Evolutionary conservation across 2,888 invertebrate genomes (phyloP).

Genomic region (Xanthostigma xanthostigma): DNA sequence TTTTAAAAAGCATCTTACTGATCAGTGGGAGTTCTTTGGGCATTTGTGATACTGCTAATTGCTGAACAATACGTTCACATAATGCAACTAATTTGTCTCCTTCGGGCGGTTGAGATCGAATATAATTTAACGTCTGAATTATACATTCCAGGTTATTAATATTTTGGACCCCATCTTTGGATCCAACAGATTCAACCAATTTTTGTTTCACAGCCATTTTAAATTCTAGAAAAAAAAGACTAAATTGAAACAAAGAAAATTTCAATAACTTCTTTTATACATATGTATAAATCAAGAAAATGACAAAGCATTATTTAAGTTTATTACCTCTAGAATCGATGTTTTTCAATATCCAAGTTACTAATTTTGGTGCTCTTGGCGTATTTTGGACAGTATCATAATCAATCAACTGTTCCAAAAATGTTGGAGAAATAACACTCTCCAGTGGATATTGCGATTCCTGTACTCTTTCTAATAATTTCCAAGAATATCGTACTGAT

Average conservation of each 20-base stretch:
- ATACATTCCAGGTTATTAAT: slow-evolving; percentile 30
- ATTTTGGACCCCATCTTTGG: slow-evolving; percentile 26
- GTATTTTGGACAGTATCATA: neutral
- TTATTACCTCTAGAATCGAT: slow-evolving; percentile 3
- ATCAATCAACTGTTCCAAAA: neutral
- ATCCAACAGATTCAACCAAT: slow-evolving; percentile 33
- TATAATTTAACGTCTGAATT: slow-evolving; percentile 33
- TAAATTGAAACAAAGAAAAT: neutral
- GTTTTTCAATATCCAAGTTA: slow-evolving; percentile 4
- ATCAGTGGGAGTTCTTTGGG: slow-evolving; percentile 19
- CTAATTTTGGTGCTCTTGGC: slow-evolving; percentile 2
- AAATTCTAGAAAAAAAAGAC: slow-evolving; percentile 1
- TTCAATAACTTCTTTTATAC: neutral
- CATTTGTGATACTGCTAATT: slow-evolving; percentile 29
- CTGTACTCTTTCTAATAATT: slow-evolving; percentile 3
- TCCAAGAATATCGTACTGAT: slow-evolving; percentile 4
- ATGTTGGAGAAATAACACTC: neutral
- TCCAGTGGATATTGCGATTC: slow-evolving; percentile 3
- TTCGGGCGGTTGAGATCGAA: slow-evolving; percentile 25
- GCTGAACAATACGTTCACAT: slow-evolving; percentile 35
- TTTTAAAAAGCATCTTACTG: neutral
- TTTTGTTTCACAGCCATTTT: slow-evolving; percentile 45
- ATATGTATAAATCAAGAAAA: neutral
- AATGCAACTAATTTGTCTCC: slow-evolving; percentile 30
- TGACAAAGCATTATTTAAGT: neutral